Conservation (phyloP, 2,113 vertebrate species). For the Sturnira hondurensis region DNA sequence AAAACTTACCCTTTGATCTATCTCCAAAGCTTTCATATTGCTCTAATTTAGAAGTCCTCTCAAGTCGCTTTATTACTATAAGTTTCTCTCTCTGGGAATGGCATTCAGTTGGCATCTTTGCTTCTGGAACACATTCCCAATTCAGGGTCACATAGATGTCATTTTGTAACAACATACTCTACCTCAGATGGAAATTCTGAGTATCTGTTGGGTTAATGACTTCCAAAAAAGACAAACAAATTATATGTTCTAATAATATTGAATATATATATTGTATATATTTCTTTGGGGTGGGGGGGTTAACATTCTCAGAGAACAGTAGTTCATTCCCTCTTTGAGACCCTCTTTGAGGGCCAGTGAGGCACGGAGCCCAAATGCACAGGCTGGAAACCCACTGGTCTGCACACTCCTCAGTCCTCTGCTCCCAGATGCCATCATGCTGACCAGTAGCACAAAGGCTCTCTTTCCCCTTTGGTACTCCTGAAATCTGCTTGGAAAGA, state of each 20-base stretch:
- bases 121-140: conserved; percentile 37
- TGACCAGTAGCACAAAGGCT: neutral
- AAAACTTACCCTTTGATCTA: neutral
- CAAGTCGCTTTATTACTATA: neutral
- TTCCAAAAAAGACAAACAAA: conserved; percentile 20
- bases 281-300: neutral
- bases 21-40: neutral
- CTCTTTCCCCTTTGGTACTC: neutral
- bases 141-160: conserved; percentile 11
- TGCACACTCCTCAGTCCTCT: neutral
- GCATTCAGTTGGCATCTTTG: conserved; percentile 17
- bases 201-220: conserved; percentile 25
- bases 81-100: conserved; percentile 23
- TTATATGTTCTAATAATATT: neutral
- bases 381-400: neutral
- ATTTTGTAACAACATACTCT: conserved; percentile 19
- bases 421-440: no score
- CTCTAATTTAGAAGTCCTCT: neutral
- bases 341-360: neutral
- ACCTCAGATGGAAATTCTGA: neutral
- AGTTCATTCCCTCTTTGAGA: neutral
- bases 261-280: no score
- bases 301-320: neutral
- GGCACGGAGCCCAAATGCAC: neutral
- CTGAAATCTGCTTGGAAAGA: neutral